Evolutionary conservation across 2,888 invertebrate species (phyloP).

Genomic region (Orchesellides sinensis): DNA sequence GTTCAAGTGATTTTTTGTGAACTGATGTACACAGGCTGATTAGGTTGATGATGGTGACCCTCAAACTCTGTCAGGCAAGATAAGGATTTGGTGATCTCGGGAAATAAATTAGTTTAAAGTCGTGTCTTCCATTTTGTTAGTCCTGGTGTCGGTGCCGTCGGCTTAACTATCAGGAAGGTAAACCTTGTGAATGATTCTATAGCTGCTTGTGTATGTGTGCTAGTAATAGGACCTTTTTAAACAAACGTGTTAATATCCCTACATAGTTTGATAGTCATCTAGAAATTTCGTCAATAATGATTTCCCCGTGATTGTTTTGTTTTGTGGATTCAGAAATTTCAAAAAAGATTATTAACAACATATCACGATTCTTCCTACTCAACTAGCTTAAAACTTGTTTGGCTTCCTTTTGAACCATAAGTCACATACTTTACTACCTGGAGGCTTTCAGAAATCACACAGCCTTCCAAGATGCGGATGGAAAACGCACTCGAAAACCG

Average conservation of each 20-base stretch:
- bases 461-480: slow-evolving; percentile 59
- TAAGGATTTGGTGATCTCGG: slow-evolving; percentile 13
- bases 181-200: slow-evolving; percentile 18
- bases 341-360: not conserved
- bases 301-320: not conserved
- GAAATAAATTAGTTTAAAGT: slow-evolving; percentile 12
- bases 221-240: slow-evolving; percentile 12
- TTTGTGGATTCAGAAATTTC: not conserved
- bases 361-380: not conserved
- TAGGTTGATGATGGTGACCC: slow-evolving; percentile 13
- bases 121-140: slow-evolving; percentile 17
- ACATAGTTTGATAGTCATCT: not conserved
- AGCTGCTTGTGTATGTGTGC: not conserved
- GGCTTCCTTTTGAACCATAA: not conserved
- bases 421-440: not conserved
- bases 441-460: not conserved
- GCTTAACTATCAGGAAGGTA: slow-evolving; percentile 35
- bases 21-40: not conserved
- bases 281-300: not conserved
- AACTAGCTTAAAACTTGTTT: not conserved
- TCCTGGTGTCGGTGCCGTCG: slow-evolving; percentile 26
- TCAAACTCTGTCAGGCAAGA: slow-evolving; percentile 2
- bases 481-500: slow-evolving; percentile 68
- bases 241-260: not conserved
- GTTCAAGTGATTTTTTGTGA: not conserved